Conservation (phyloP, 2,113 vertebrate genomes). For the Symphodus melops region DNA sequence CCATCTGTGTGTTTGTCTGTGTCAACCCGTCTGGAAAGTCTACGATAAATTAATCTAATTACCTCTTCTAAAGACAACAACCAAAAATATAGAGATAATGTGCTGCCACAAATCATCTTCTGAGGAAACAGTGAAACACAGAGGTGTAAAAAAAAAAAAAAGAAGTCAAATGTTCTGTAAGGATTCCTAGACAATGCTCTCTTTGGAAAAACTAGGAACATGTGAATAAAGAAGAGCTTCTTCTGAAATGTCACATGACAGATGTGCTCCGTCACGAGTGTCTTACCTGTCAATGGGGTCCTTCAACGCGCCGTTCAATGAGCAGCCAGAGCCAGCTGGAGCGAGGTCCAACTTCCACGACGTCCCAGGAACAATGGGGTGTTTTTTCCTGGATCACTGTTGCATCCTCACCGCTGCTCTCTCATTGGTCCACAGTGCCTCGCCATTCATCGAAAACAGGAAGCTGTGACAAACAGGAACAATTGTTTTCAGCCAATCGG, state of each 20-base stretch:
- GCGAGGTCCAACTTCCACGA: conserved; percentile 67
- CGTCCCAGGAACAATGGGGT: conserved; percentile 78
- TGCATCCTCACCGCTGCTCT: conserved; percentile 72
- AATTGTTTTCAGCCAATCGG: conserved; percentile 69
- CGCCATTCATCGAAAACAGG: conserved; percentile 75
- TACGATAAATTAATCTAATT: conserved; percentile 22
- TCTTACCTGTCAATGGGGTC: conserved; percentile 62
- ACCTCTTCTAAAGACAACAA: conserved; percentile 24
- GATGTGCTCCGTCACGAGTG: background rate
- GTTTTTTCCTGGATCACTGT: conserved; percentile 83
- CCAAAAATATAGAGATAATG: conserved; percentile 6
- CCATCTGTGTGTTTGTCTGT: conserved; percentile 26
- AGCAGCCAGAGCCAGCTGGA: conserved; percentile 29
- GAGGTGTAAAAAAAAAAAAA: background rate
- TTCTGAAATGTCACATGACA: background rate
- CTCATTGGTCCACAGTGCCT: conserved; percentile 68
- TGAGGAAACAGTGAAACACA: background rate
- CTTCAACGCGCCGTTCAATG: conserved; percentile 23
- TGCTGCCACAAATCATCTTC: background rate
- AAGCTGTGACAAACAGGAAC: conserved; percentile 77
- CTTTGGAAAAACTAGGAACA: conserved; percentile 16
- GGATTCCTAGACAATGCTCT: conserved; percentile 20
- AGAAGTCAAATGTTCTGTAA: background rate
- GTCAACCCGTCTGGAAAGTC: conserved; percentile 24
- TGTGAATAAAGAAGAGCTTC: background rate